Evolutionary conservation across 2,113 vertebrate species (phyloP).

Genomic region (Hydropotes inermis): DNA sequence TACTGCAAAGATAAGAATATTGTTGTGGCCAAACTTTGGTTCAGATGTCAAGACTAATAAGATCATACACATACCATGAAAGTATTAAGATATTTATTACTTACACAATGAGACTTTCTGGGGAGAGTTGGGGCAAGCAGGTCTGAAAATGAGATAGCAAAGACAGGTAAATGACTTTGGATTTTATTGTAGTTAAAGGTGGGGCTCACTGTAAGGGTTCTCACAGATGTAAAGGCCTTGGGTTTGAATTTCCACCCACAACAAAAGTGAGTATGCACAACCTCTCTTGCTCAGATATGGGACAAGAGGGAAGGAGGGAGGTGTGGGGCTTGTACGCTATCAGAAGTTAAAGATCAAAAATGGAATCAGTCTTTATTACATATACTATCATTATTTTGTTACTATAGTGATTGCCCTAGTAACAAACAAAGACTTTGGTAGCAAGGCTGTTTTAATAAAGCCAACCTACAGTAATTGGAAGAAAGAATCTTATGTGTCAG

Average conservation of each 20-base stretch:
- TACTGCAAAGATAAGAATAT: neutral
- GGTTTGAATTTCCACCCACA: neutral
- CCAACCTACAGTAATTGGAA: neutral
- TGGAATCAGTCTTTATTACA: neutral
- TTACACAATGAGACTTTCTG: neutral
- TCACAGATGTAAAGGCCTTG: neutral
- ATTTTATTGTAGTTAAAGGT: neutral
- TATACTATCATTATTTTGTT: neutral
- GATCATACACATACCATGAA: neutral
- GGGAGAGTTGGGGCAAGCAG: neutral
- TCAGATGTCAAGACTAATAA: neutral
- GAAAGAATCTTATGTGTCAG: neutral
- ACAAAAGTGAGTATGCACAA: neutral
- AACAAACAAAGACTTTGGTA: neutral
- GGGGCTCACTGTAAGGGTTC: neutral
- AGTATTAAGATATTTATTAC: neutral
- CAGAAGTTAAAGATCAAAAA: neutral
- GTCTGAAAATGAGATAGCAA: neutral
- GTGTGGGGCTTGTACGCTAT: neutral
- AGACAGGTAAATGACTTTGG: neutral
- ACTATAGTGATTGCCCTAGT: neutral
- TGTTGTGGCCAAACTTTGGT: neutral
- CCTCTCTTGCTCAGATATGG: neutral
- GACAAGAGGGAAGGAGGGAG: neutral
- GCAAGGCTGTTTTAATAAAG: constrained; percentile 7